Base-by-base conservation (phyloP, 2,113 vertebrate species). In the Aegotheles bennettii region DNA sequence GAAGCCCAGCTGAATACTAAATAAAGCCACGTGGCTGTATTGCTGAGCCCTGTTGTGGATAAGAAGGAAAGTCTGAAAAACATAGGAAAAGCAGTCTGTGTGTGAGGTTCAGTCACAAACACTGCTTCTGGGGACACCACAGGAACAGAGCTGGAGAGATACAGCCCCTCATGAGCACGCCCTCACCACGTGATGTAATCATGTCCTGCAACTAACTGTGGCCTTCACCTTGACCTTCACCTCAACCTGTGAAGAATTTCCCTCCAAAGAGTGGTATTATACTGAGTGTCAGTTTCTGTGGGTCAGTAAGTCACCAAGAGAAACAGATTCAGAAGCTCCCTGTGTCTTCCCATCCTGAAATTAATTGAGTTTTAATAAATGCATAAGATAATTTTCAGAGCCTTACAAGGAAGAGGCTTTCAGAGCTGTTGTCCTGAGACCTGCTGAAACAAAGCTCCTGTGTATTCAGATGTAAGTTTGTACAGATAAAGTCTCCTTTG, bases 1-100 rank as follows among this genome's bases (percentile, higher is more conserved):
- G 82, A 89, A 93, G 79, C 48, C 75, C 8, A 3, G 40, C 38
- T 92, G 83, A 96, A 96, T 90, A 90, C 80, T 84, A 94, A 95
- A 79, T 79, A 91, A 94, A 88, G 79, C 25, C 8, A 19, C 0
- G 2, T n/a, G 47, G 59, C 36, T 82, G 31, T 24, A 92, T 76
- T 50, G 48, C 76, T 31, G 50, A 87, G 35, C 29, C 50, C 53
- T 77, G 21, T 17, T 33, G 45, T 29, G 28, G 51, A 29, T 87
- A 87, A 67, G 63, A 50, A 89, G 35, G 33, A 73, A 74, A 38
- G 36, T 53, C 60, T 61, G 40, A 68, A 84, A 76, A 92, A 59
- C 15, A 17, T 4, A 11, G 35, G 33, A 10, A 54, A 79, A 73
- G 18, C 17, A 21, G 23, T 11, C 16, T 17, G 8, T 18, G 9